Base-by-base conservation (phyloP, 2,888 invertebrate species). In the Theretra japonica region DNA sequence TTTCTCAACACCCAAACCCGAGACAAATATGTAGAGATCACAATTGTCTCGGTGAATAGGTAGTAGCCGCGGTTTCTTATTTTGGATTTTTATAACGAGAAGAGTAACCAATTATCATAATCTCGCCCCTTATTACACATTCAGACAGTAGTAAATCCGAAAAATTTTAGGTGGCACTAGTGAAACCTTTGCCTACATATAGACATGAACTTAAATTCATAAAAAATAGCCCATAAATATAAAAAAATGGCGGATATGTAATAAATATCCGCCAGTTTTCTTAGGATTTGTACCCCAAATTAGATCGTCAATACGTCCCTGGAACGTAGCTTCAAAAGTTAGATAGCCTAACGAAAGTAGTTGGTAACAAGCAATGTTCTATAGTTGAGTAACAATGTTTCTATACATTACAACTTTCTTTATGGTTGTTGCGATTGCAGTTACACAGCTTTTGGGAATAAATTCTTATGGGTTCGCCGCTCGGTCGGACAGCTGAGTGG, bases 341-440 rank as follows among this genome's bases (percentile, higher is more conserved):
- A 86, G 86, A 90, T 88, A 87, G 83, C 77, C 82, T 82, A 83
- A 80, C 83, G 80, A 83, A 85, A 87, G 85, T 84, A 86, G 85
- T 88, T 88, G 76, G 80, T 76, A 83, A 84, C 83, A 84, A 85
- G 82, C 83, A 80, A 80, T 84, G 85, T 83, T 80, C 77, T 79
- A 80, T 78, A 76, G 78, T 59, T 28, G 15, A 59, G 25, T 59
- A 76, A 80, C 80, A 80, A 79, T 79, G 79, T 80, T 83, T 83
- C 80, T 77, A 77, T 77, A 82, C 79, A 77, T 83, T 80, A 82
- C 80, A 80, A 84, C 79, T 88, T 85, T 83, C 76, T 81, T 82
- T 84, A 82, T 77, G 74, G 73, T 75, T 77, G 71, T 76, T 77
- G 75, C 83, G 80, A 85, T 82, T 80, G 80, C 79, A 79, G 79